Base-by-base conservation (phyloP, 2,113 vertebrate species). In the Fukomys damarensis region DNA sequence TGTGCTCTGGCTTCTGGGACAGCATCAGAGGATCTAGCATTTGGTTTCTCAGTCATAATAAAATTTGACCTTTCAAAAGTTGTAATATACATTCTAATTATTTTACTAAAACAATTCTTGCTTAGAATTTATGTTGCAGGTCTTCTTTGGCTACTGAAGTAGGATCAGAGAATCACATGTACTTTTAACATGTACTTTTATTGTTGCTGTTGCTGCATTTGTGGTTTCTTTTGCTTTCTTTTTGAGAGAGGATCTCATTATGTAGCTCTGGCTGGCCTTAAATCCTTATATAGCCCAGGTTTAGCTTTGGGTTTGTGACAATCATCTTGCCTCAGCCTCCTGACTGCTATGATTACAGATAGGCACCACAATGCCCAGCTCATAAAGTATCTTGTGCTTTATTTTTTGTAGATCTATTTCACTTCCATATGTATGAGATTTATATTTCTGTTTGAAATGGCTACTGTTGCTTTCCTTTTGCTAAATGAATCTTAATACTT, bases 221-320 rank as follows among this genome's bases (percentile, higher is more conserved):
- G 28, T 76, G 5, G 14, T 43, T 28, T 28, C 8, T 38, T 20
- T n/a, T 74, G 11, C 22, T 76, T 76, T 43, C 9, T 74, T 46
- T 46, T 46, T 46, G 26, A 46, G 22, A 28, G 5, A 76, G 41
- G 41, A 10, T 74, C 8, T 41, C 68, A 38, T n/a, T 70, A 16
- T 72, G n/a, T 24, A 41, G 8, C 38, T 72, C 38, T 24, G 9
- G 20, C 20, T 72, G n/a, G n/a, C 4, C 38, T 41, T 5, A 12
- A 41, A 72, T 14, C 5, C 5, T 12, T 46, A 24, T 1, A 38
- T 2, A 43, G 70, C 24, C 24, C 5, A 28, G 0, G 24, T 0
- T 26, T 76, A 30, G 38, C 70, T 28, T 7, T 43, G 41, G 24
- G 16, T 28, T 76, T 28, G 12, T 46, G 24, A 14, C 24, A 28